Conservation (phyloP, 2,888 invertebrate genomes). For the Daptonema setosum region DNA sequence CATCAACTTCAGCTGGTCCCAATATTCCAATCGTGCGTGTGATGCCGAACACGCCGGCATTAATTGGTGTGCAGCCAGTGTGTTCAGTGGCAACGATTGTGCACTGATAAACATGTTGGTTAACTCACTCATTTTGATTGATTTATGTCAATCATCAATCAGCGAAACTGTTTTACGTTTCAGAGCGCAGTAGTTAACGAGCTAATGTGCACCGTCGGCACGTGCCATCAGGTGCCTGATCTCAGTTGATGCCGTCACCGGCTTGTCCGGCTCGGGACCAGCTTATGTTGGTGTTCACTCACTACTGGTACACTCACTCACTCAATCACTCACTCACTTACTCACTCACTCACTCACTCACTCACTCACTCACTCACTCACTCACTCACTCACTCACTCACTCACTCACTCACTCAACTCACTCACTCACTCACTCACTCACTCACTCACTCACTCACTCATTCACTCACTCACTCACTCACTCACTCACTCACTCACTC, state of each 20-base stretch:
- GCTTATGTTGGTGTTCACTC: slow-evolving; percentile 46
- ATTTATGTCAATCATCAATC: not conserved
- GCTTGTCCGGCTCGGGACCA: slow-evolving; percentile 35
- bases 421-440: not conserved
- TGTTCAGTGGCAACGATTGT: not conserved
- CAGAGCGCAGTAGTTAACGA: not conserved
- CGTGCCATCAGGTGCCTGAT: slow-evolving; percentile 55
- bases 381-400: not conserved
- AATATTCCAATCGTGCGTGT: slow-evolving; percentile 20
- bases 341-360: slow-evolving; percentile 5
- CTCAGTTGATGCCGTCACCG: slow-evolving; percentile 34
- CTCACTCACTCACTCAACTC: not conserved
- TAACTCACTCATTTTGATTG: not conserved
- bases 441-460: not conserved
- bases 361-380: not conserved
- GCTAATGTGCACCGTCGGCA: slow-evolving; percentile 45
- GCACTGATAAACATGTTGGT: not conserved
- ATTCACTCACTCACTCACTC: not conserved
- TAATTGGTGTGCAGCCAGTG: slow-evolving; percentile 17
- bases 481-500: not conserved
- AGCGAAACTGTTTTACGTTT: not conserved
- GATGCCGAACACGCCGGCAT: slow-evolving; percentile 22
- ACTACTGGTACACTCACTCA: not conserved
- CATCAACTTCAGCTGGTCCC: too few relatives aligned
- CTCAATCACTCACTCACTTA: slow-evolving; percentile 3